Evolutionary conservation across 2,888 invertebrate species (phyloP), one percentile per base, ranked within the genome.

Genomic region (Pediacus dermestoides): DNA sequence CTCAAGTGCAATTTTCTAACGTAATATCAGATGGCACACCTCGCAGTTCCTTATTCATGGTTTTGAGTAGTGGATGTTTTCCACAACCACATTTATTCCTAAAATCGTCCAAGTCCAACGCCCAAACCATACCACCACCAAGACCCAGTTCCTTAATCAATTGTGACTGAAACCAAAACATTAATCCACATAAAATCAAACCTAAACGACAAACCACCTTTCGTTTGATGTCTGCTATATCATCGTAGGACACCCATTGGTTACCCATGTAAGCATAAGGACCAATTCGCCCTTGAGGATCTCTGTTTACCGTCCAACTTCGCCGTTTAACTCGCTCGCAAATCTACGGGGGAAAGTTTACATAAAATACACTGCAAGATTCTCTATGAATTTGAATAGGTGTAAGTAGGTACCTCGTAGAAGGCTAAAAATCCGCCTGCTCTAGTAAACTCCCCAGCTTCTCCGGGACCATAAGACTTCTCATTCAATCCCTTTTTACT

Each of bases 171-270:
- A 66, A 66, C n/a, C n/a, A n/a, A n/a, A n/a, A n/a, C n/a, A n/a
- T n/a, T n/a, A n/a, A n/a, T n/a, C n/a, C n/a, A n/a, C n/a, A n/a
- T n/a, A n/a, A n/a, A n/a, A n/a, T n/a, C n/a, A n/a, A 18, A 18
- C 4, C 13, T 30, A 36, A 44, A n/a, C 4, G 16, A 43, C 8
- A 15, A 40, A 4, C 34, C 54, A 66, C 74, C 52, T 82, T 81
- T 34, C 77, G 69, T 35, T 76, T 73, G 26, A 82, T 76, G 39
- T 84, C 83, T 2, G 69, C 67, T 1, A 79, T 76, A 48, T 84
- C 82, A 57, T 88, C 80, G 60, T 85, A 88, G 0, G 86, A 82
- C 1, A 85, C 82, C 88, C 88, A 89, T 61, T 88, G 88, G 39
- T 77, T 77, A 1, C 78, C 81, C 22, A 72, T 74, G 42, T 80